These are phyloP conservation scores for Cydia pomonella DNA, from an alignment of 1,140 invertebrate species.

Conservation along the genomic window DNA sequence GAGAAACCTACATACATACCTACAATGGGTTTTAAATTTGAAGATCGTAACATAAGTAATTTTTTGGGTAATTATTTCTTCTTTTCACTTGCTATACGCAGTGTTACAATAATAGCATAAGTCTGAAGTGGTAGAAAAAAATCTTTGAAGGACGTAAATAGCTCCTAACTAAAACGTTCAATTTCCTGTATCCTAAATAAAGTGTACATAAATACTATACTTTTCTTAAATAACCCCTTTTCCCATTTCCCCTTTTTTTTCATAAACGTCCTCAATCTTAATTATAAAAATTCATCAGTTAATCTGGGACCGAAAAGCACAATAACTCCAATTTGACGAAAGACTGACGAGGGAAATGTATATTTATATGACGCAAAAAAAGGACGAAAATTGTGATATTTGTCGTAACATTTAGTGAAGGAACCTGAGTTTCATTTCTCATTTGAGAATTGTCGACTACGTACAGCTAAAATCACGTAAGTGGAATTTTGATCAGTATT, in stretches of 20 bases:
- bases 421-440: neutral
- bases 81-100: too few species aligned
- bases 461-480: neutral
- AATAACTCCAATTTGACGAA: conserved; percentile 5
- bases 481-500: too few species aligned
- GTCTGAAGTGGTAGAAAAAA: too few species aligned
- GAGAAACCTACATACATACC: too few species aligned
- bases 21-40: too few species aligned
- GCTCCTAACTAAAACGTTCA: too few species aligned
- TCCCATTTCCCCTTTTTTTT: neutral
- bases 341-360: neutral
- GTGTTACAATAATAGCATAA: too few species aligned
- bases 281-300: neutral
- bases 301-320: neutral
- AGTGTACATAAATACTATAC: too few species aligned
- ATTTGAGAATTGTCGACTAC: neutral
- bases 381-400: neutral
- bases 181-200: too few species aligned
- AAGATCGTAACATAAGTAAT: too few species aligned
- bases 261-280: neutral
- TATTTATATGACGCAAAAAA: neutral
- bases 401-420: neutral
- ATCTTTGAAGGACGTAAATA: too few species aligned
- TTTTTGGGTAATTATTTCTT: too few species aligned
- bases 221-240: neutral